Conservation (phyloP, 2,113 vertebrate species). For the Microcebus lehilahytsara region DNA sequence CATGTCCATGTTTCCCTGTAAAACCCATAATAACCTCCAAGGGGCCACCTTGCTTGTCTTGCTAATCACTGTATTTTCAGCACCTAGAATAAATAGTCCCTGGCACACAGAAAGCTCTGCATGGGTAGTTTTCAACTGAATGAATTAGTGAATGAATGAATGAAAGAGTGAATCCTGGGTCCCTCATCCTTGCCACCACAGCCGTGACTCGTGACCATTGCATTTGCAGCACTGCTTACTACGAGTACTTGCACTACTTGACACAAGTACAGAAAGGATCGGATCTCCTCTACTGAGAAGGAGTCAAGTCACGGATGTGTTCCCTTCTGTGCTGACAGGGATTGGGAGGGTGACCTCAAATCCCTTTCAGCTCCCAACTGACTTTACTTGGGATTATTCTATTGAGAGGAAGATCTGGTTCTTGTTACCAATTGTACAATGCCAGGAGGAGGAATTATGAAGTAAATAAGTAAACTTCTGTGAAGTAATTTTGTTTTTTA, state of each 20-base stretch:
- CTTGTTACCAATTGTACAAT: background rate
- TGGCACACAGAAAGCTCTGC: background rate
- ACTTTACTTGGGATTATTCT: background rate
- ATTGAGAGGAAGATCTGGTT: background rate
- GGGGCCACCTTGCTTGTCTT: background rate
- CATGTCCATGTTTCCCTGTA: no score
- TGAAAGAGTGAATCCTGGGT: no score
- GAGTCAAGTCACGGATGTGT: background rate
- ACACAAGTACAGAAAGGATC: background rate
- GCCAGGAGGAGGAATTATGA: background rate
- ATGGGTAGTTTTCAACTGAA: background rate
- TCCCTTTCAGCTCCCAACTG: background rate
- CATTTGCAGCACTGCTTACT: background rate
- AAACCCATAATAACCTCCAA: background rate
- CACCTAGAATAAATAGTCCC: background rate
- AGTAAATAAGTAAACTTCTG: constrained; percentile 42
- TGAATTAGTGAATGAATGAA: background rate
- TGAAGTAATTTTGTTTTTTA: background rate
- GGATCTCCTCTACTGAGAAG: background rate
- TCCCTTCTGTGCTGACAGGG: background rate
- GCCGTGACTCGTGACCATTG: background rate
- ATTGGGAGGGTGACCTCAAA: background rate
- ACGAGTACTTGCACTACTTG: background rate
- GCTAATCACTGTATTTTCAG: background rate
- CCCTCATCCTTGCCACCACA: background rate